phyloP scores from a whole-genome alignment of 2,113 vertebrate species.

The Catagonus wagneri region DNA sequence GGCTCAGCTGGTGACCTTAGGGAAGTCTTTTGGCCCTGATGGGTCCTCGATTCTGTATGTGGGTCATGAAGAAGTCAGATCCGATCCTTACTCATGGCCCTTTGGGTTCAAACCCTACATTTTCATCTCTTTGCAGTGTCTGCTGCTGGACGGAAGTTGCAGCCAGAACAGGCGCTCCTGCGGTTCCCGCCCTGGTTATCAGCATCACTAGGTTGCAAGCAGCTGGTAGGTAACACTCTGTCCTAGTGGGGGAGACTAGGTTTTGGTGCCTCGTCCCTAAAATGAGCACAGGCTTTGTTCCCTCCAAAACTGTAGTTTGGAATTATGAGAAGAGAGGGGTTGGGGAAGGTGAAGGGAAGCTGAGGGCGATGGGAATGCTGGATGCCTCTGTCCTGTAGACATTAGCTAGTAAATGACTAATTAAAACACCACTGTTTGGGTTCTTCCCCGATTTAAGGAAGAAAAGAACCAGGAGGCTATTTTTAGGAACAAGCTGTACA shows the following conservation, averaged over 20 bases:
- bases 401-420: conserved; percentile 60
- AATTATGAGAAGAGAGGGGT: neutral
- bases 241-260: neutral
- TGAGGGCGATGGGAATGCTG: neutral
- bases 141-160: neutral
- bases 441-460: conserved; percentile 71
- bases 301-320: neutral
- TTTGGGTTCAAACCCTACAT: neutral
- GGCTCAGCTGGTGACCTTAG: neutral
- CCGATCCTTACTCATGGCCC: neutral
- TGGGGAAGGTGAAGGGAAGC: conserved; percentile 14
- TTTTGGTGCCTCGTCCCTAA: neutral
- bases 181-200: neutral
- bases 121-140: neutral
- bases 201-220: neutral
- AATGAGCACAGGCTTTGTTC: neutral
- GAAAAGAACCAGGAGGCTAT: conserved; percentile 77
- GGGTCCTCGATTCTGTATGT: neutral
- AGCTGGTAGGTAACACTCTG: neutral
- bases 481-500: conserved; percentile 86
- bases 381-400: conserved; percentile 47
- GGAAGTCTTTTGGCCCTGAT: neutral
- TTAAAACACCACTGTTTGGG: conserved; percentile 65
- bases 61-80: neutral
- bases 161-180: neutral